These are phyloP conservation scores for Nycticryphes semicollaris DNA, from an alignment of 2,113 vertebrate species.

Conservation along the genomic window DNA sequence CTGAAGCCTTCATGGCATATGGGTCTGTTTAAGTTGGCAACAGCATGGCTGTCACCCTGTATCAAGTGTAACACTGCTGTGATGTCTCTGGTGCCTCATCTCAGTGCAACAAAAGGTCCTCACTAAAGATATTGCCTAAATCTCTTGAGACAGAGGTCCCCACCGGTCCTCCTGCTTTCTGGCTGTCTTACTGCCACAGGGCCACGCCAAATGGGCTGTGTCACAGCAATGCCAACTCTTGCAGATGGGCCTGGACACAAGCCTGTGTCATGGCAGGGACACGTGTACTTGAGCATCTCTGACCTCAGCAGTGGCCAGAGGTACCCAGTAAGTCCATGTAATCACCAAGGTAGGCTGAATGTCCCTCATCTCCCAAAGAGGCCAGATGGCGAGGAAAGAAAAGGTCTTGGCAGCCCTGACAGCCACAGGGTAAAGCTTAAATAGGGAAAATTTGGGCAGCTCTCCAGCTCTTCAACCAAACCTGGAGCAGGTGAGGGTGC, in stretches of 20 bases:
- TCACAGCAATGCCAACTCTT: neutral
- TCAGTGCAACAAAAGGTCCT: neutral
- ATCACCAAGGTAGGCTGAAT: neutral
- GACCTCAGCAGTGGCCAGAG: neutral
- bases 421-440: neutral
- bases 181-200: neutral
- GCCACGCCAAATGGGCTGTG: neutral
- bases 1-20: neutral
- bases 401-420: neutral
- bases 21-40: neutral
- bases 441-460: neutral
- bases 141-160: neutral
- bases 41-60: neutral
- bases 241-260: neutral
- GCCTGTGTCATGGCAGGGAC: neutral
- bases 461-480: neutral
- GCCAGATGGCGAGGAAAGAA: rapidly evolving
- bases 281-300: neutral
- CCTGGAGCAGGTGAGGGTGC: neutral
- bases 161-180: neutral
- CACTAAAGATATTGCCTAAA: neutral
- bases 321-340: neutral
- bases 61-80: neutral
- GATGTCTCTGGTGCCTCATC: neutral
- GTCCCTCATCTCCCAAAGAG: neutral